A percentile compares a stretch with the other conserved stretches of the same genome.
phyloP scores from a whole-genome alignment of 2,113 vertebrate genomes.

The Apus apus region DNA sequence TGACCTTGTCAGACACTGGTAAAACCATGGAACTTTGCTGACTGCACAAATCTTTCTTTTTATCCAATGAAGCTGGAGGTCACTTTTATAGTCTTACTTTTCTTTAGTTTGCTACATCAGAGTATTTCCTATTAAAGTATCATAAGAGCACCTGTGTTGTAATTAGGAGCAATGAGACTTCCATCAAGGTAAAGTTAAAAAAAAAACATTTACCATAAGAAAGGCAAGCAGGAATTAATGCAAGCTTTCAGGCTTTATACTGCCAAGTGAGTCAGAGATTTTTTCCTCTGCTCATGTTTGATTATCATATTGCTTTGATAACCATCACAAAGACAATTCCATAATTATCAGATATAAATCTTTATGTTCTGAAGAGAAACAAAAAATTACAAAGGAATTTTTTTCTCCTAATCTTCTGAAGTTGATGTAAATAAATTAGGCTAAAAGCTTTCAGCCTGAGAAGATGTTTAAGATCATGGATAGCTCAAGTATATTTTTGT shows the following conservation, averaged over 20 bases:
- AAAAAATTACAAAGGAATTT: background rate
- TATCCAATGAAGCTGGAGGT: background rate
- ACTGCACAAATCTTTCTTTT: background rate
- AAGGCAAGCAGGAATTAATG: slow-evolving; percentile 20
- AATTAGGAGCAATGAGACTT: slow-evolving; percentile 16
- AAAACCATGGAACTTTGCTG: background rate
- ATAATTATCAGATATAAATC: slow-evolving; percentile 35
- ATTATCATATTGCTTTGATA: slow-evolving; percentile 42
- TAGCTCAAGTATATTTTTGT: background rate
- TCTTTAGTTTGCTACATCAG: background rate
- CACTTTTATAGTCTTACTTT: background rate
- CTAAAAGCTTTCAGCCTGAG: background rate
- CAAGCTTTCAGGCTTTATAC: slow-evolving; percentile 11
- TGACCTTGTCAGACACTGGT: background rate
- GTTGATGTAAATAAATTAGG: background rate
- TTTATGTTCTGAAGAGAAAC: background rate
- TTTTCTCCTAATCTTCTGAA: slow-evolving; percentile 22
- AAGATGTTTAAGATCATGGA: background rate
- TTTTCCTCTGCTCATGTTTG: background rate
- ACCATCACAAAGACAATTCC: slow-evolving; percentile 41
- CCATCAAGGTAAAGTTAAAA: background rate
- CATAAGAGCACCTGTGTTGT: slow-evolving; percentile 22
- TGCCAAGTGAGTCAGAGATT: background rate
- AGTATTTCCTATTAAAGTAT: background rate
- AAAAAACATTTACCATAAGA: background rate